Base-by-base conservation (phyloP, 2,888 invertebrate species). In the Hedya salicella region DNA sequence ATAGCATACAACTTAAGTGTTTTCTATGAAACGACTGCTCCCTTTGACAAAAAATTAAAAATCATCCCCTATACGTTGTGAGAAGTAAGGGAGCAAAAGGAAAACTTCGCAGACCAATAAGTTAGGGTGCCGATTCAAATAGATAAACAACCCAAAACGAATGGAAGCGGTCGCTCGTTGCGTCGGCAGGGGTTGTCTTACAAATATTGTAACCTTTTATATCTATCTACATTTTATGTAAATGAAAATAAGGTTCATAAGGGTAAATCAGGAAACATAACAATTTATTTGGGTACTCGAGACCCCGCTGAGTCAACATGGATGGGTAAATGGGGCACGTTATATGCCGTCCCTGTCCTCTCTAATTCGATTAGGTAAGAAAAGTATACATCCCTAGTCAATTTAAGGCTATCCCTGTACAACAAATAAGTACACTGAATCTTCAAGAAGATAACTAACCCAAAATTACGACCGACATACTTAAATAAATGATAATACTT, bases 331-430 rank as follows among this genome's bases (percentile, higher is more conserved):
- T 66, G 60, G 66, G 66, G 66, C 60, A 61, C 53, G 54, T 61
- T 66, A 66, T 66, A 66, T 66, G 60, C 66, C 50, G 48, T 60
- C 21, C 66, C 54, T 54, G 66, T 66, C 66, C 60, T 60, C 49
- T 61, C 60, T 66, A 66, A 66, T 66, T 66, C 60, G 60, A 66
- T 66, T 66, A 66, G 66, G 66, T 66, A 61, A 66, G 66, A 66
- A 66, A 66, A 66, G 54, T 61, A 66, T 66, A 66, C 66, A 66
- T 54, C 66, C 66, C 66, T 60, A 42, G 32, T 42, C 60, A 48
- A 66, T 66, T 66, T 61, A 66, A 53, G 66, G 60, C 48, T 60
- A 61, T 66, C 32, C 49, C 42, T 61, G 19, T 61, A 32, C 46
- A 65, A 46, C 46, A 65, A 57, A 65, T 52, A 65, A 57, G 59